Evolutionary conservation across 2,797 vertebrate genomes (phyloP).

Genomic region (Trichosurus vulpecula): DNA sequence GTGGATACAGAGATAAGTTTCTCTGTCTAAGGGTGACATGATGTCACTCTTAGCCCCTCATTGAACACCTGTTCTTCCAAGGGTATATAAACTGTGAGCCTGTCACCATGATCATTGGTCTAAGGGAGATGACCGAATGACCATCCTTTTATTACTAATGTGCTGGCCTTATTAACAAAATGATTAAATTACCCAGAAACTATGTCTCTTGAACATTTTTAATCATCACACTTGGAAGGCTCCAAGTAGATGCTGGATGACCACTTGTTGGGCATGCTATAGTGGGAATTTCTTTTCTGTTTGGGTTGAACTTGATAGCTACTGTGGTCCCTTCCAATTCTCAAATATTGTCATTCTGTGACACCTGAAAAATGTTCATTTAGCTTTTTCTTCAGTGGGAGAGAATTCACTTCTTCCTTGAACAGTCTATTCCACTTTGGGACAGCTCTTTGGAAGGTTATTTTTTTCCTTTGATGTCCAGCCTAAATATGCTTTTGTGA

Average conservation of each 20-base stretch:
- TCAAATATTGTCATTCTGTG: not conserved
- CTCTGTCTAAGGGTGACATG: too few species aligned
- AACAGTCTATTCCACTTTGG: not conserved
- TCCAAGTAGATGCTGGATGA: not conserved
- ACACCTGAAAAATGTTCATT: too few species aligned
- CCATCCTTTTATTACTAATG: too few species aligned
- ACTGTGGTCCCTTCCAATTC: not conserved
- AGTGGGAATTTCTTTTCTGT: not conserved
- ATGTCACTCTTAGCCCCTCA: too few species aligned
- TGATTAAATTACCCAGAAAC: too few species aligned
- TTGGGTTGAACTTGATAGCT: not conserved
- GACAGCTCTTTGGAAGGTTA: not conserved
- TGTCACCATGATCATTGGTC: too few species aligned
- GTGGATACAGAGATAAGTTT: too few species aligned
- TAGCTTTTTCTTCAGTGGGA: not conserved
- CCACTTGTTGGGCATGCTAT: not conserved
- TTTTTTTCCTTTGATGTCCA: not conserved
- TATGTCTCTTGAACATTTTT: too few species aligned
- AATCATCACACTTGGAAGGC: not conserved
- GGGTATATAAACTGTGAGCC: too few species aligned
- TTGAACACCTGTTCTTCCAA: too few species aligned
- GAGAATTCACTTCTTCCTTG: not conserved
- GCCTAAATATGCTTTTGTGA: not conserved
- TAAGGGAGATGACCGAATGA: too few species aligned
- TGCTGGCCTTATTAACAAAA: too few species aligned